Evolutionary conservation across 1,140 invertebrate genomes (phyloP), one percentile per base, ranked within the genome.

Genomic region (Nilaparvata lugens): DNA sequence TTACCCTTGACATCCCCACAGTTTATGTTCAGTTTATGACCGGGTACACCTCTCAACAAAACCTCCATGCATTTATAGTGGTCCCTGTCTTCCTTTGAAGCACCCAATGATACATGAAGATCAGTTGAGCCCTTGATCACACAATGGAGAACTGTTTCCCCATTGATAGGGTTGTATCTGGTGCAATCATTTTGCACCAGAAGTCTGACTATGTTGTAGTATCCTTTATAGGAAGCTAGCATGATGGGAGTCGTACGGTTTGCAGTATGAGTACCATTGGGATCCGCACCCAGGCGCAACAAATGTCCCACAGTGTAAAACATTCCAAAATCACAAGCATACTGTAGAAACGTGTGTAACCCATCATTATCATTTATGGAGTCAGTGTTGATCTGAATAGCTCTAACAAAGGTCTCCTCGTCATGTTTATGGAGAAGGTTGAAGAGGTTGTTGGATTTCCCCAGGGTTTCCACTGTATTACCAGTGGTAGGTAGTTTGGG

Each of bases 1-100:
- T 91, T 91, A 11, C 84, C 83, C 64, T 84, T 86, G 0, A 78
- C 74, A 70, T 91, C 88, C 7, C 70, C 66, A 61, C 78, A 78
- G 69, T 91, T 89, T 0, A 89, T 75, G 42, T 67, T 56, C 18
- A 68, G 21, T 58, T 61, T 64, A 38, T 56, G 48, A 25, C 42
- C 51, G 19, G 55, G 57, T 45, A 60, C 55, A 11, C 65, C 52
- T 25, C 58, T 58, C n/a, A 69, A 48, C 2, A 70, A 31, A 2
- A 64, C 28, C 21, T 63, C 55, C 23, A 71, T 64, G 56, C 65
- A 68, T 24, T 62, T 63, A 14, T 45, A 52, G 58, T 66, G 55
- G 58, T 69, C 63, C 11, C 51, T 40, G 4, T 71, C 68, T 56
- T 70, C 72, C 6, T 23, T 70, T 65, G 53, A 70, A 64, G 19